These are phyloP conservation scores for Cosmorhoe ocellata DNA, from an alignment of 2,888 invertebrate species.

Conservation along the genomic window DNA sequence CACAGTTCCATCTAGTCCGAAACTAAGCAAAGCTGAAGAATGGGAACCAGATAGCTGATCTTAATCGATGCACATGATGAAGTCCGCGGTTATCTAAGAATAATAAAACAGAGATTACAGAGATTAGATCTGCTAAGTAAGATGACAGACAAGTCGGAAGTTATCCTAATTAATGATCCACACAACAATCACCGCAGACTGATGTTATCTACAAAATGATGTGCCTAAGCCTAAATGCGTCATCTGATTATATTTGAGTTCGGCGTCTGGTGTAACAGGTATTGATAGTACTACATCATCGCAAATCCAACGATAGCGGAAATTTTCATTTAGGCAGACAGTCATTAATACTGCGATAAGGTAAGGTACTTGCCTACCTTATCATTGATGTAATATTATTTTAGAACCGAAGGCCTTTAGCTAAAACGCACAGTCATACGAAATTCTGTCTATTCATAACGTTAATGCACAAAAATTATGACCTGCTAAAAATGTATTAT, in stretches of 20 bases:
- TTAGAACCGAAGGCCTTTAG: too few relatives aligned
- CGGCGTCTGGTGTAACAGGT: slow-evolving; percentile 5
- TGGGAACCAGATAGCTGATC: too few relatives aligned
- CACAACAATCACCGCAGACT: slow-evolving; percentile 24
- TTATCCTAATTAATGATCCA: slow-evolving; percentile 38
- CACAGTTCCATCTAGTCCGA: too few relatives aligned
- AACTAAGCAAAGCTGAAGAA: too few relatives aligned
- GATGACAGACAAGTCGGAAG: slow-evolving; percentile 40
- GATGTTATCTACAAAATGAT: slow-evolving; percentile 1
- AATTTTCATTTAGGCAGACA: slow-evolving; percentile 18
- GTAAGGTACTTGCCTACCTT: too few relatives aligned
- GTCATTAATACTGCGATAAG: slow-evolving; percentile 7
- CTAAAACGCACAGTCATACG: too few relatives aligned
- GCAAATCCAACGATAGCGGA: slow-evolving; percentile 12
- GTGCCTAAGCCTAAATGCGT: background rate
- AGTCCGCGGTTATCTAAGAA: background rate
- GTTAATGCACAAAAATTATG: too few relatives aligned
- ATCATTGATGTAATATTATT: too few relatives aligned
- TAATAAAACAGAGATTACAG: slow-evolving; percentile 31
- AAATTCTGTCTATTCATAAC: too few relatives aligned
- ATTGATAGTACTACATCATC: background rate
- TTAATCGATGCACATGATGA: background rate
- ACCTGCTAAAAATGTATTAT: too few relatives aligned
- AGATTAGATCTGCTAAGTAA: too few relatives aligned
- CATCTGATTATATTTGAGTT: slow-evolving; percentile 9